These are phyloP conservation scores for Habropoda laboriosa DNA, from an alignment of 1,140 invertebrate species.

Conservation along the genomic window DNA sequence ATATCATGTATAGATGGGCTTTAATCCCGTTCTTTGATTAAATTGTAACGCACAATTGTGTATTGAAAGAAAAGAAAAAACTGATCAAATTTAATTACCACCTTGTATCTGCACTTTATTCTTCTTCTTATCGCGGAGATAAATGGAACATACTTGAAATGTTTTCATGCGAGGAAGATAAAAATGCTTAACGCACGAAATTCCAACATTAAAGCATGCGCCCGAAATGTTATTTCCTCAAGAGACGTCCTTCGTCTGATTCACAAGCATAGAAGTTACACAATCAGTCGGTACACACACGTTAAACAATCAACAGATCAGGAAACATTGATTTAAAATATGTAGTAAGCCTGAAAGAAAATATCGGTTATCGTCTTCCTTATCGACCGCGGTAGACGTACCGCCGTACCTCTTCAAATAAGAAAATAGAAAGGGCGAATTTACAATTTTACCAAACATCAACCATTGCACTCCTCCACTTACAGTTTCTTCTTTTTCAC, in stretches of 20 bases:
- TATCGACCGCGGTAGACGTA: constrained; percentile 9
- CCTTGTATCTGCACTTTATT: not conserved
- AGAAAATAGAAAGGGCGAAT: not conserved
- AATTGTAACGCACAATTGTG: no score
- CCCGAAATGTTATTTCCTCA: not conserved
- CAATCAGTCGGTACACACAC: not conserved
- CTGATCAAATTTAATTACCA: no score
- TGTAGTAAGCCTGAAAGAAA: constrained; percentile 3
- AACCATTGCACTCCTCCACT: no score
- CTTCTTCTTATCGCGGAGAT: not conserved
- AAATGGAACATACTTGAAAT: not conserved
- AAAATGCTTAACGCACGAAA: not conserved
- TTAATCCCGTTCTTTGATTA: no score
- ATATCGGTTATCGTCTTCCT: constrained; percentile 41
- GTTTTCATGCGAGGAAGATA: not conserved
- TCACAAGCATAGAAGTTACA: not conserved
- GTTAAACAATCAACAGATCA: constrained; percentile 33
- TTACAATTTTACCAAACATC: not conserved
- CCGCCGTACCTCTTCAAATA: not conserved
- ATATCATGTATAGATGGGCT: no score
- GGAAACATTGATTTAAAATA: constrained; percentile 37
- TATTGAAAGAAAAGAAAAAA: not conserved
- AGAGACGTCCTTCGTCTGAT: not conserved
- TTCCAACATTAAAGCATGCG: not conserved
- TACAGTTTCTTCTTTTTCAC: not conserved